Conservation (phyloP, 2,888 invertebrate genomes). For the Oligia fasciuncula region DNA sequence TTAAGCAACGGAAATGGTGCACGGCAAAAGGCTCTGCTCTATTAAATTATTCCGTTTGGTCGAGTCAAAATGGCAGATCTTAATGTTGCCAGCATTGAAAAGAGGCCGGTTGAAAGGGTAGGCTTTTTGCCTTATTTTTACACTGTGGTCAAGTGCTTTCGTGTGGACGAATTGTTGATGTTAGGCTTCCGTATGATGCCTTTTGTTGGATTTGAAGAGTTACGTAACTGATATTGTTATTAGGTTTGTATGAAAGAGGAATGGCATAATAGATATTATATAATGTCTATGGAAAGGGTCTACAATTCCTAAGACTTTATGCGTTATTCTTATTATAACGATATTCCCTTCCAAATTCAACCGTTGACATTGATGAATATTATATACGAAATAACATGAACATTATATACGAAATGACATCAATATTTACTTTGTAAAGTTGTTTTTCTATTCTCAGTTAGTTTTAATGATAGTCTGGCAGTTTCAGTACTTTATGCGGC, state of each 20-base stretch:
- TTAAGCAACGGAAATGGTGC: slow-evolving; percentile 74
- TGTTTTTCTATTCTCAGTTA: background rate
- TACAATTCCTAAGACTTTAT: background rate
- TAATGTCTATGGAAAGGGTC: background rate
- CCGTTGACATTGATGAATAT: too few relatives aligned
- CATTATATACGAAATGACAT: background rate
- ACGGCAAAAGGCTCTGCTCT: slow-evolving; percentile 80
- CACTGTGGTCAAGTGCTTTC: slow-evolving; percentile 63
- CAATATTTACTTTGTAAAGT: background rate
- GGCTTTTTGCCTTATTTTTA: slow-evolving; percentile 65
- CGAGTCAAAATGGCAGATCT: slow-evolving; percentile 81
- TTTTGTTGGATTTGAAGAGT: slow-evolving; percentile 20
- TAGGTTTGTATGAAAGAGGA: background rate
- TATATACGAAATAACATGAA: too few relatives aligned
- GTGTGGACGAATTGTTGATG: slow-evolving; percentile 57
- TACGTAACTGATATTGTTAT: slow-evolving; percentile 27
- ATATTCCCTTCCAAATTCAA: background rate
- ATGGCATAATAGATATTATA: too few relatives aligned
- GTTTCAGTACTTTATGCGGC: background rate
- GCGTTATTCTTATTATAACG: background rate
- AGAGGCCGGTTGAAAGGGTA: slow-evolving; percentile 72
- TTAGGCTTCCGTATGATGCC: slow-evolving; percentile 12
- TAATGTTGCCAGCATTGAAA: slow-evolving; percentile 84
- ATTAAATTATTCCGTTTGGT: slow-evolving; percentile 87
- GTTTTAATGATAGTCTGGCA: background rate